phyloP scores from a whole-genome alignment of 2,113 vertebrate species.

The Clinocottus analis region DNA sequence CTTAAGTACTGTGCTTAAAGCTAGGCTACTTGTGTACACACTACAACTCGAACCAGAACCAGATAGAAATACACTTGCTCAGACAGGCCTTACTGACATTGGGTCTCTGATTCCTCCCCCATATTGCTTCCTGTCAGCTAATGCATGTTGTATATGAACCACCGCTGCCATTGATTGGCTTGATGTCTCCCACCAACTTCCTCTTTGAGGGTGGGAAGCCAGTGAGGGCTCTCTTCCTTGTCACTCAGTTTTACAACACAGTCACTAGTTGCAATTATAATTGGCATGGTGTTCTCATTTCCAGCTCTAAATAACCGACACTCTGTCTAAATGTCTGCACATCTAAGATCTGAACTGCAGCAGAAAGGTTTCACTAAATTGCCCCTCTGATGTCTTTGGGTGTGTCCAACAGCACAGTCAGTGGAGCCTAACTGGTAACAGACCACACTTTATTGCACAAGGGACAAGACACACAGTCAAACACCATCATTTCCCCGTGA shows the following conservation, averaged over 20 bases:
- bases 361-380: background rate
- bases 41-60: no score
- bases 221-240: background rate
- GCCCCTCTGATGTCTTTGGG: background rate
- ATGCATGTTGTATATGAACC: background rate
- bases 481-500: background rate
- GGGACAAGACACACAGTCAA: conserved; percentile 39
- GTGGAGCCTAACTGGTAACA: background rate
- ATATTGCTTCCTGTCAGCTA: no score
- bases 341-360: background rate
- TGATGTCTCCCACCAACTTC: no score
- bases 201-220: background rate
- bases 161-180: background rate
- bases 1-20: no score
- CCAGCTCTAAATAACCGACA: background rate
- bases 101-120: no score
- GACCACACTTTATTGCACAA: conserved; percentile 57
- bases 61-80: no score
- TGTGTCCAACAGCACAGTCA: background rate
- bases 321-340: background rate
- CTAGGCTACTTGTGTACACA: no score
- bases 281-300: background rate
- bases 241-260: background rate
- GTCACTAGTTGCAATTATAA: background rate
- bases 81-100: no score